A percentile compares a stretch with the other conserved stretches of the same genome.
These are phyloP conservation scores for Julus scandinavius DNA, from an alignment of 2,888 invertebrate genomes.

Conservation along the genomic window DNA sequence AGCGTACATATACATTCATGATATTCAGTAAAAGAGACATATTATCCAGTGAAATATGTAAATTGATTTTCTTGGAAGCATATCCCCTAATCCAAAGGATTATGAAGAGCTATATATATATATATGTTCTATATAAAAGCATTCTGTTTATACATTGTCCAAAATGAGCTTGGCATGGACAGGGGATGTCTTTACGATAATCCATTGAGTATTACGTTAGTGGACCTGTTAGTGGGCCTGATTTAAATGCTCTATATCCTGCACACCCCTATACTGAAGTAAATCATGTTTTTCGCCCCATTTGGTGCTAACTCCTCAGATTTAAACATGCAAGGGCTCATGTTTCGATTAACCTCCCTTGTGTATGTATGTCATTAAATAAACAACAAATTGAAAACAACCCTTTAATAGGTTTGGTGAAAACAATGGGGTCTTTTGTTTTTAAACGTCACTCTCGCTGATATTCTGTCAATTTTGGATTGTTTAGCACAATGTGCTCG, in stretches of 20 bases:
- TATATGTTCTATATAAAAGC: not conserved
- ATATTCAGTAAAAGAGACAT: not conserved
- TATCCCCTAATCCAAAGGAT: not conserved
- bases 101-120: not conserved
- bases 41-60: not conserved
- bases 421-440: conserved; percentile 25
- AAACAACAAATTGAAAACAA: conserved; percentile 33
- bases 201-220: not conserved
- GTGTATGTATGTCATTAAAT: not conserved
- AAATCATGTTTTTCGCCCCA: not conserved
- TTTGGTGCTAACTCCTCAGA: not conserved
- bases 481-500: not conserved
- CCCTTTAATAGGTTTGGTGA: conserved; percentile 33
- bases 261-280: not conserved
- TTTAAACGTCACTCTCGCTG: conserved; percentile 40
- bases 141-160: not conserved
- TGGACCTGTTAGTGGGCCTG: not conserved
- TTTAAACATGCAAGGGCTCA: conserved; percentile 9
- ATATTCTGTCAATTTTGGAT: conserved; percentile 22
- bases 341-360: conserved; percentile 34
- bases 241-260: not conserved
- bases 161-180: not conserved
- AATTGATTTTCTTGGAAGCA: conserved; percentile 25
- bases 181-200: not conserved
- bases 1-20: no score